Percentiles rank a stretch among this genome's conserved stretches.
Conservation (phyloP, 2,888 invertebrate species). For the Hedychridium roseum region DNA sequence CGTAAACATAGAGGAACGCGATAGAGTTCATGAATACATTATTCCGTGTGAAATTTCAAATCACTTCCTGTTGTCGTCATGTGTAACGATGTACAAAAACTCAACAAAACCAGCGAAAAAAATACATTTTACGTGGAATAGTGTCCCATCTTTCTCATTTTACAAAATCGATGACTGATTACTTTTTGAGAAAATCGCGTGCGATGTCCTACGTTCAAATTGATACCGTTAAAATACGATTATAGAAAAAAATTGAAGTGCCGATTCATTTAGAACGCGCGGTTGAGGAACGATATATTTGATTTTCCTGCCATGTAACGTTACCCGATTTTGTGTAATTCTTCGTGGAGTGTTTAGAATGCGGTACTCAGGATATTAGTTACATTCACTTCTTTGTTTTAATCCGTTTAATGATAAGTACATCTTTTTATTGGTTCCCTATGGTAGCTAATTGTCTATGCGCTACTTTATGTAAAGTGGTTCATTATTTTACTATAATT, state of each 20-base stretch:
- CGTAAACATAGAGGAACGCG: slow-evolving; percentile 25
- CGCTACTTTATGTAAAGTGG: slow-evolving; percentile 23
- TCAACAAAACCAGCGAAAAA: slow-evolving; percentile 21
- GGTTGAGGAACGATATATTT: no score
- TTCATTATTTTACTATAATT: slow-evolving; percentile 27
- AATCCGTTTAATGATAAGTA: slow-evolving; percentile 36
- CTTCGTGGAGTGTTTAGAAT: no score
- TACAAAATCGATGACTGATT: no score
- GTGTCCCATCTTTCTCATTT: slow-evolving; percentile 16
- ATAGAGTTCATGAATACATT: no score
- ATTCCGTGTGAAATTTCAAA: no score
- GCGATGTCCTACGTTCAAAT: slow-evolving; percentile 19
- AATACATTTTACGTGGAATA: slow-evolving; percentile 34
- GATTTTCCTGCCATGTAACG: slow-evolving; percentile 16
- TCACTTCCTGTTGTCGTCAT: no score
- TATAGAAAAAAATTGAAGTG: no score
- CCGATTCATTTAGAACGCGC: no score
- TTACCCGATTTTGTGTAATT: slow-evolving; percentile 16
- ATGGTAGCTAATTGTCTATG: no score
- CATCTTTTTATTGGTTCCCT: slow-evolving; percentile 24
- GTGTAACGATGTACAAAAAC: slow-evolving; percentile 22
- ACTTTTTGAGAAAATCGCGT: no score
- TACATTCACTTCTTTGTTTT: slow-evolving; percentile 28
- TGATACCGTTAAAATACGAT: slow-evolving; percentile 19
- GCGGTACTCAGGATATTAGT: slow-evolving; percentile 19